phyloP scores from a whole-genome alignment of 2,113 vertebrate genomes.

The Mystacornis crossleyi region DNA sequence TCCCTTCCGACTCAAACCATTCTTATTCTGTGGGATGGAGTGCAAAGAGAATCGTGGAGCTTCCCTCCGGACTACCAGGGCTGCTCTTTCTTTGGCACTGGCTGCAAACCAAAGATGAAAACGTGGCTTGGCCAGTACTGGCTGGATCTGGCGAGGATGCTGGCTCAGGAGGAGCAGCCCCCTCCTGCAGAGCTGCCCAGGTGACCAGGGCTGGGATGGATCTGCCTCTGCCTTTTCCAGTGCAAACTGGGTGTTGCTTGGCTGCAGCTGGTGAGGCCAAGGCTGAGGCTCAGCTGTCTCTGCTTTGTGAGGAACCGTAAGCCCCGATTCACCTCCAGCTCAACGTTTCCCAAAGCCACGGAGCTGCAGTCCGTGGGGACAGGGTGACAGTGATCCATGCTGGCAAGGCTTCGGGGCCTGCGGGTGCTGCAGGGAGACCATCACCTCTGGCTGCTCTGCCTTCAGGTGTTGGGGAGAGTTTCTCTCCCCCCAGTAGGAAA shows the following conservation, averaged over 20 bases:
- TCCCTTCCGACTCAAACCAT: background rate
- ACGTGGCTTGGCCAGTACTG: background rate
- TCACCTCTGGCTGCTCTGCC: background rate
- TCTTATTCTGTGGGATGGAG: background rate
- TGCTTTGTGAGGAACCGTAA: background rate
- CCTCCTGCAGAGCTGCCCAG: background rate
- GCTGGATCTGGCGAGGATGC: background rate
- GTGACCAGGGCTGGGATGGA: fast-evolving
- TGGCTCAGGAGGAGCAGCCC: background rate
- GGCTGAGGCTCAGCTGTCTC: background rate
- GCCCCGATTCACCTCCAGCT: background rate
- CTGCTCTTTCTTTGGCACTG: background rate
- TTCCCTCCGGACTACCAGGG: background rate
- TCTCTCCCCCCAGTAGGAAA: background rate
- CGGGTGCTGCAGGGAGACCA: background rate
- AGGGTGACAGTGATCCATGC: fast-evolving
- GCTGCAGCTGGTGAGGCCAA: background rate
- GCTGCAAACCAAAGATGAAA: background rate
- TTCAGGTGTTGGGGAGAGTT: background rate
- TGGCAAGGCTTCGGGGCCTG: background rate
- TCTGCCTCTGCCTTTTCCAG: background rate
- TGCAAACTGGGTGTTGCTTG: background rate
- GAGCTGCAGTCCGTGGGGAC: background rate
- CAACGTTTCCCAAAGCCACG: background rate
- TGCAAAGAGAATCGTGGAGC: fast-evolving